Base-by-base conservation (phyloP, 2,113 vertebrate genomes). In the Jaculus jaculus region DNA sequence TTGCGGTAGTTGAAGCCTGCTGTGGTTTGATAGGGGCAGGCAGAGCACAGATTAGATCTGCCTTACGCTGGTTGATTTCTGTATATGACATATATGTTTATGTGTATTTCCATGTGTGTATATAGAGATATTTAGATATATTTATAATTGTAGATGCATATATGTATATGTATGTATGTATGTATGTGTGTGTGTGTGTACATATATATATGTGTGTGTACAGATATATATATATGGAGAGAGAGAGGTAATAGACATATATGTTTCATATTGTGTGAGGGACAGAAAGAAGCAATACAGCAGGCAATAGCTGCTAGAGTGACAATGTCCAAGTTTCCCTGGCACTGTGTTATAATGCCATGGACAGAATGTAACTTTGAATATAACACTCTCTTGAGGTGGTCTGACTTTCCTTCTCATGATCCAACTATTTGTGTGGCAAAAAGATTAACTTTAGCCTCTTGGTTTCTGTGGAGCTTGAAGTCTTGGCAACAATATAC, bases 301-400 rank as follows among this genome's bases (percentile, higher is more conserved):
- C 37, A 37, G 92, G 24, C 15, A 32, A 87, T 2, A 65, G 47
- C 68, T 91, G 91, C 69, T 80, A 83, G 5, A 0, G 89, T 0
- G 16, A 73, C 24, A 54, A 15, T 34, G 71, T 5, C 1, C 2
- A 42, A 84, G 66, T 26, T 87, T 24, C 88, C 39, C 37, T 87
- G 91, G 74, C 54, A 73, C 54, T 63, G 1, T 5, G 10, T 74
- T 65, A 34, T 75, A 72, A 82, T 74, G 42, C 61, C 24, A 23
- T 8, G 30, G 74, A 65, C 11, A 83, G 9, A 47, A 26, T 72
- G 51, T 10, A 4, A 66, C 39, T 96, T 51, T 32, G 58, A 54
- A 7, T 54, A 87, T 73, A 96, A 51, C 47, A 54, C 79, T 69
- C n/a, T 65, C 54, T 90, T 34, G 18, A 65, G 42, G 20, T 78